These are phyloP conservation scores for Pantherophis guttatus DNA, from an alignment of 2,113 vertebrate genomes.

Conservation along the genomic window DNA sequence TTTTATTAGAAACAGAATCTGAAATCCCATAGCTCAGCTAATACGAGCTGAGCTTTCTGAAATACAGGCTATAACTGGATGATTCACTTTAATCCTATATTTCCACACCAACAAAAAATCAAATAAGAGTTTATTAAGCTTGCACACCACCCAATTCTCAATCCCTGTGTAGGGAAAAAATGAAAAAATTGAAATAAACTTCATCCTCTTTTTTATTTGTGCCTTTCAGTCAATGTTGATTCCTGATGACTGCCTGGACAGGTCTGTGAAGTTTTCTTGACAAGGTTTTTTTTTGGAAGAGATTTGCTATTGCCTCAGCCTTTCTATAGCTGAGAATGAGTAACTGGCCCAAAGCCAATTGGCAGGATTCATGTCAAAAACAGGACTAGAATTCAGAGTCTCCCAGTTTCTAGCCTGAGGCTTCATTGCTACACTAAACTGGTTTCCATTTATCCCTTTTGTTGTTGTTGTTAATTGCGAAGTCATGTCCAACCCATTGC, in stretches of 20 bases:
- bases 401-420: neutral
- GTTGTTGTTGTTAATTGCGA: too few relatives aligned
- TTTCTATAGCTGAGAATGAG: neutral
- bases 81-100: neutral
- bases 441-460: neutral
- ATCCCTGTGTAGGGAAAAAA: neutral
- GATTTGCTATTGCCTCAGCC: neutral
- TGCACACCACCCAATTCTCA: neutral
- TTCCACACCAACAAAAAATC: neutral
- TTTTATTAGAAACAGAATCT: neutral
- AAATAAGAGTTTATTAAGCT: neutral
- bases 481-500: too few relatives aligned
- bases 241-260: neutral
- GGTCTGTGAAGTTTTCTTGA: neutral
- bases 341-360: neutral
- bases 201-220: neutral
- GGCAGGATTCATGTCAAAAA: neutral
- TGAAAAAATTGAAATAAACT: neutral
- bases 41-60: neutral
- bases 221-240: neutral
- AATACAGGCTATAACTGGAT: neutral
- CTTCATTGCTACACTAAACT: neutral
- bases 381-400: neutral
- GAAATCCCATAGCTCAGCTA: neutral
- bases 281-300: neutral